Evolutionary conservation across 2,888 invertebrate genomes (phyloP).

Genomic region (Gnatocerus cornutus): DNA sequence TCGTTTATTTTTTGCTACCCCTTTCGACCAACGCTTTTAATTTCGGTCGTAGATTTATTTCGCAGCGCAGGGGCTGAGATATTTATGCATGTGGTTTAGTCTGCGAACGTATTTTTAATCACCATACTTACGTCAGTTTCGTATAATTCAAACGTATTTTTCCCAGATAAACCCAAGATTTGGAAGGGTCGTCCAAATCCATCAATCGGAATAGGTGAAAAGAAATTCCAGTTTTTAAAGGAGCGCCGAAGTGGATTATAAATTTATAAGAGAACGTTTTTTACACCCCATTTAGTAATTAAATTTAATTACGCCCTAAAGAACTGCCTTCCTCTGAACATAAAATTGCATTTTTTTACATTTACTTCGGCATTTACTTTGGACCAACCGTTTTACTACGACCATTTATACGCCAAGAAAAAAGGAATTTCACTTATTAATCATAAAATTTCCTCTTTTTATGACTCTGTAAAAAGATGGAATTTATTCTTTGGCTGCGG

Average conservation of each 20-base stretch:
- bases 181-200: background rate
- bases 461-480: constrained; percentile 51
- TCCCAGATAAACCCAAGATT: constrained; percentile 2
- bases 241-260: constrained; percentile 54
- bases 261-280: constrained; percentile 61
- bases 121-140: constrained; percentile 33
- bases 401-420: constrained; percentile 46
- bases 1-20: constrained; percentile 61
- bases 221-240: constrained; percentile 19
- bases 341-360: constrained; percentile 51
- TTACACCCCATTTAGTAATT: constrained; percentile 65
- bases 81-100: constrained; percentile 60
- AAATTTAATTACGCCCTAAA: constrained; percentile 65
- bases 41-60: constrained; percentile 65
- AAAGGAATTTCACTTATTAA: constrained; percentile 54
- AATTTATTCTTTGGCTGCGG: constrained; percentile 49
- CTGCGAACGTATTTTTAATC: constrained; percentile 46
- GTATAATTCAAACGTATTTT: constrained; percentile 16
- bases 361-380: constrained; percentile 46
- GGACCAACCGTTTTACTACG: constrained; percentile 25
- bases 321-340: constrained; percentile 34
- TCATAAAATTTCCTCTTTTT: constrained; percentile 55
- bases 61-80: constrained; percentile 60
- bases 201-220: constrained; percentile 27
- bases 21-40: constrained; percentile 64